These are phyloP conservation scores for Capreolus pygargus DNA, from an alignment of 2,113 vertebrate species.

Conservation along the genomic window DNA sequence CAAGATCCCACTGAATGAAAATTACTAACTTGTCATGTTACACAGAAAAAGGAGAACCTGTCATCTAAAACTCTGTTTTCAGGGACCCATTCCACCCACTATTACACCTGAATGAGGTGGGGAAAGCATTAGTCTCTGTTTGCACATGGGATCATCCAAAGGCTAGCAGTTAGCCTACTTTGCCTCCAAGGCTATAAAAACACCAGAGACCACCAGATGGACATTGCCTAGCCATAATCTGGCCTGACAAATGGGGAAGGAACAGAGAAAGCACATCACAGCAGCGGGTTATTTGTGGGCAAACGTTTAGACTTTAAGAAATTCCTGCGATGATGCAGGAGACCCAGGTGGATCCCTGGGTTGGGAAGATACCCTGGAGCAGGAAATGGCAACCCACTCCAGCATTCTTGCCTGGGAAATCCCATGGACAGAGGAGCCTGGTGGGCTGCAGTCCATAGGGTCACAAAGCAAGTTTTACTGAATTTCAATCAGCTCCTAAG, in stretches of 20 bases:
- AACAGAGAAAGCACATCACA: slow-evolving; percentile 32
- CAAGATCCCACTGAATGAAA: background rate
- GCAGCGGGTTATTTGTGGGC: background rate
- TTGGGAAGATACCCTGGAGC: background rate
- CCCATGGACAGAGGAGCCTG: background rate
- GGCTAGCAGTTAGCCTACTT: background rate
- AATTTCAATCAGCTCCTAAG: background rate
- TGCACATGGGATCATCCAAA: background rate
- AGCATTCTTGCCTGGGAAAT: background rate
- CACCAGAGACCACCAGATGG: background rate
- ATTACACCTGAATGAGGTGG: background rate
- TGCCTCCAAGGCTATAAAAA: background rate
- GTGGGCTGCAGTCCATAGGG: background rate
- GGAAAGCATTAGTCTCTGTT: background rate
- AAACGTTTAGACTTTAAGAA: slow-evolving; percentile 56
- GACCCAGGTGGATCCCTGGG: background rate
- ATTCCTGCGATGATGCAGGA: background rate
- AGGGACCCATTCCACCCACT: background rate
- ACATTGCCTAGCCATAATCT: background rate
- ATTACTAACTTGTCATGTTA: background rate
- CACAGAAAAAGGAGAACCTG: slow-evolving; percentile 12
- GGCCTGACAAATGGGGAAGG: slow-evolving; percentile 34
- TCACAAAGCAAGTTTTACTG: background rate
- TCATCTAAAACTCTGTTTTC: slow-evolving; percentile 20
- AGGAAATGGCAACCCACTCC: background rate